phyloP scores from a whole-genome alignment of 2,113 vertebrate genomes.

The Tragelaphus strepsiceros region DNA sequence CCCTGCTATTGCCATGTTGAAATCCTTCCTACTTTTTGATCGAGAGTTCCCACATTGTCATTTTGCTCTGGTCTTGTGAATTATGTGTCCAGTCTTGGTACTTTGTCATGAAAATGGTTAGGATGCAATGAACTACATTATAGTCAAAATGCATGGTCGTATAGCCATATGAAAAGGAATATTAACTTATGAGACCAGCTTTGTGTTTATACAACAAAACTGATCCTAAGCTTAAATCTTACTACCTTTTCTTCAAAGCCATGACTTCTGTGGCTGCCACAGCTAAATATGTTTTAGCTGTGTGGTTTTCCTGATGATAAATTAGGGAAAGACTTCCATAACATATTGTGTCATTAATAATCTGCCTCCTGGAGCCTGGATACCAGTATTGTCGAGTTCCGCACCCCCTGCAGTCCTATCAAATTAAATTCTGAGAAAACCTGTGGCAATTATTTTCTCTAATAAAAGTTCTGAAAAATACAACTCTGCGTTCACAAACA shows the following conservation, averaged over 20 bases:
- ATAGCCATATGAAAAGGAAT: background rate
- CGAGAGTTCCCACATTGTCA: background rate
- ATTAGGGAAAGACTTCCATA: conserved; percentile 36
- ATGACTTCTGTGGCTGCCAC: background rate
- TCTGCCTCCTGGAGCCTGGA: conserved; percentile 20
- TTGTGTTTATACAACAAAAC: background rate
- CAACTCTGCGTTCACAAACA: background rate
- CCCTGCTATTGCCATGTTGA: background rate
- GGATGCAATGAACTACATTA: background rate
- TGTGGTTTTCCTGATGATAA: conserved; percentile 43
- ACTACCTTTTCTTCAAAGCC: conserved; percentile 17
- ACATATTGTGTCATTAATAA: conserved; percentile 59
- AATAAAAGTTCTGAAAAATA: conserved; percentile 49
- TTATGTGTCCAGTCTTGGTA: background rate
- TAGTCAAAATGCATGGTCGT: background rate
- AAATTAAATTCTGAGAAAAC: conserved; percentile 59
- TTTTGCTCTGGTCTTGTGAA: background rate
- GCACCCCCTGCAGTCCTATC: conserved; percentile 7
- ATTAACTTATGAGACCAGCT: background rate
- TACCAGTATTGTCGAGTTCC: background rate
- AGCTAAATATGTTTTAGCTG: conserved; percentile 16
- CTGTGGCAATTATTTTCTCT: conserved; percentile 45
- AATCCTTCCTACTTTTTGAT: background rate
- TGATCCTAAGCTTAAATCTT: background rate
- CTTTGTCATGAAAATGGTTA: background rate